Percentiles rank a stretch among this genome's conserved stretches.
These are phyloP conservation scores for Brachypalpus laphriformis DNA, from an alignment of 2,888 invertebrate genomes.

Conservation along the genomic window DNA sequence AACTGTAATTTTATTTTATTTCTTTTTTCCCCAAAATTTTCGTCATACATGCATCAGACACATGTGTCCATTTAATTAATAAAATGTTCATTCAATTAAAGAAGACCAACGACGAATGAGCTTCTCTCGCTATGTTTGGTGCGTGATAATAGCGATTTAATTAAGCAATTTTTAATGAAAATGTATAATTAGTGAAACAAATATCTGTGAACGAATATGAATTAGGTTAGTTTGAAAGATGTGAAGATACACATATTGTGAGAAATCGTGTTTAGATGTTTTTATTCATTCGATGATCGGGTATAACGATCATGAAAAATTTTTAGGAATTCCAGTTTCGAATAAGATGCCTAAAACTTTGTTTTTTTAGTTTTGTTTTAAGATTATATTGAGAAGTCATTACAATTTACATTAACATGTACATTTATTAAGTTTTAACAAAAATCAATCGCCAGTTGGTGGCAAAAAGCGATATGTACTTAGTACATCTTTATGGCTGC, in stretches of 20 bases:
- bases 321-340: not conserved
- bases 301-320: not conserved
- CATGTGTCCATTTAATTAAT: slow-evolving; percentile 54
- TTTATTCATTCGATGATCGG: slow-evolving; percentile 1
- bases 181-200: slow-evolving; percentile 37
- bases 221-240: not conserved
- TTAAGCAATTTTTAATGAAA: slow-evolving; percentile 4
- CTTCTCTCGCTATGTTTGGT: slow-evolving; percentile 15
- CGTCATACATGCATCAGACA: slow-evolving; percentile 25
- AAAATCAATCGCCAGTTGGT: too few relatives aligned
- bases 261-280: not conserved
- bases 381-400: too few relatives aligned
- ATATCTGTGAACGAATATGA: slow-evolving; percentile 13
- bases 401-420: too few relatives aligned
- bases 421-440: too few relatives aligned
- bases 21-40: slow-evolving; percentile 1
- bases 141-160: slow-evolving; percentile 46
- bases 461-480: too few relatives aligned
- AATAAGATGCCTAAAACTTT: not conserved
- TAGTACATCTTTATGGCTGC: too few relatives aligned
- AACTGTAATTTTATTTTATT: slow-evolving; percentile 44
- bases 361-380: not conserved
- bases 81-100: slow-evolving; percentile 57
- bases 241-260: not conserved
- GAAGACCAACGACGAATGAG: not conserved